A percentile compares a stretch with the other conserved stretches of the same genome.
phyloP scores from a whole-genome alignment of 2,113 vertebrate genomes.

The Varanus komodoensis region DNA sequence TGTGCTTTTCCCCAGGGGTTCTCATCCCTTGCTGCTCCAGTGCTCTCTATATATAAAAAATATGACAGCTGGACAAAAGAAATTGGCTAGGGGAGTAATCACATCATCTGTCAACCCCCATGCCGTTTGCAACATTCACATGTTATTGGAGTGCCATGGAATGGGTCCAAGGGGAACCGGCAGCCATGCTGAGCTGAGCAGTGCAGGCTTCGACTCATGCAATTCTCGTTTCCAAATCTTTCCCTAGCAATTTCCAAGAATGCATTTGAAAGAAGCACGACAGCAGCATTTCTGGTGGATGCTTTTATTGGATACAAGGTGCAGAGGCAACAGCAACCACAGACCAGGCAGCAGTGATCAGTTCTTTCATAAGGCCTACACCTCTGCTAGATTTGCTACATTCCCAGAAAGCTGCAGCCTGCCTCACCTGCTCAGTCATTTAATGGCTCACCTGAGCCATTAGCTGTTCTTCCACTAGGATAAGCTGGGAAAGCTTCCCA shows the following conservation, averaged over 20 bases:
- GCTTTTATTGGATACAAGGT: not conserved
- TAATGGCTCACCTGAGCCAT: not conserved
- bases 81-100: not conserved
- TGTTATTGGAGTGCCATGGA: not conserved
- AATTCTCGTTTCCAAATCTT: not conserved
- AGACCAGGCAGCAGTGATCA: not conserved
- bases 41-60: too few species aligned
- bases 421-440: not conserved
- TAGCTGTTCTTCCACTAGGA: not conserved
- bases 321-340: not conserved
- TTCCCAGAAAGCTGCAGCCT: not conserved
- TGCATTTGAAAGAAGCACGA: not conserved
- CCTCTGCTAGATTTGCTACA: not conserved
- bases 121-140: not conserved
- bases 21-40: not conserved
- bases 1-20: not conserved
- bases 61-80: not conserved
- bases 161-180: not conserved
- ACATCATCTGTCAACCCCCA: not conserved
- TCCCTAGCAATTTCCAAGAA: not conserved
- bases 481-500: not conserved
- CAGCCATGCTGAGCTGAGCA: not conserved
- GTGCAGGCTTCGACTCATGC: not conserved
- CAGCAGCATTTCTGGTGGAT: not conserved
- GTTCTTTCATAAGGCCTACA: not conserved